Evolutionary conservation across 1,140 invertebrate species (phyloP).

Genomic region (Rhagoletis zephyria): DNA sequence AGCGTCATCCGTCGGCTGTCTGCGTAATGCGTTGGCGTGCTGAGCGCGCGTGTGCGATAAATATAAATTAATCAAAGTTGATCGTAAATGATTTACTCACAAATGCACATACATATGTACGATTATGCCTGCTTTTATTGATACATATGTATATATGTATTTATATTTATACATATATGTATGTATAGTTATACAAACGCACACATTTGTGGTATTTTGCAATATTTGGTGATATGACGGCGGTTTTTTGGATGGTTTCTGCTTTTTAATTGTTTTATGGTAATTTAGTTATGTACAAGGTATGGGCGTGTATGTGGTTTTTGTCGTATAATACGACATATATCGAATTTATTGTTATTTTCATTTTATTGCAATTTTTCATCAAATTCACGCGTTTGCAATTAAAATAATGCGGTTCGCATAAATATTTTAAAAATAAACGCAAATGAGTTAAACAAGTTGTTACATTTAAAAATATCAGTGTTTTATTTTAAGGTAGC

Average conservation of each 20-base stretch:
- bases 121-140: neutral
- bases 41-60: conserved; percentile 11
- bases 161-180: neutral
- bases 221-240: neutral
- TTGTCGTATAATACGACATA: neutral
- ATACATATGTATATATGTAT: neutral
- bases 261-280: neutral
- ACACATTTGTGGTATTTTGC: conserved; percentile 8
- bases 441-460: too few species aligned
- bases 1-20: neutral
- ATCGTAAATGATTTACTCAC: conserved; percentile 25
- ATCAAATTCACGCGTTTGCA: neutral
- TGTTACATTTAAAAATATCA: too few species aligned
- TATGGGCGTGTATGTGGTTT: neutral
- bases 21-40: neutral
- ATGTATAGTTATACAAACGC: neutral
- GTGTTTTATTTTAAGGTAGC: too few species aligned
- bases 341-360: neutral
- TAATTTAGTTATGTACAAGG: neutral
- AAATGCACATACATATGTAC: neutral
- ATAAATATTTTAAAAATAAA: neutral
- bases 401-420: neutral
- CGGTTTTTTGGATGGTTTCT: neutral
- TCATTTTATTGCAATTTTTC: neutral
- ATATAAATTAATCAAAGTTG: conserved; percentile 44